phyloP scores from a whole-genome alignment of 1,140 invertebrate genomes.

The Chelonus insularis region DNA sequence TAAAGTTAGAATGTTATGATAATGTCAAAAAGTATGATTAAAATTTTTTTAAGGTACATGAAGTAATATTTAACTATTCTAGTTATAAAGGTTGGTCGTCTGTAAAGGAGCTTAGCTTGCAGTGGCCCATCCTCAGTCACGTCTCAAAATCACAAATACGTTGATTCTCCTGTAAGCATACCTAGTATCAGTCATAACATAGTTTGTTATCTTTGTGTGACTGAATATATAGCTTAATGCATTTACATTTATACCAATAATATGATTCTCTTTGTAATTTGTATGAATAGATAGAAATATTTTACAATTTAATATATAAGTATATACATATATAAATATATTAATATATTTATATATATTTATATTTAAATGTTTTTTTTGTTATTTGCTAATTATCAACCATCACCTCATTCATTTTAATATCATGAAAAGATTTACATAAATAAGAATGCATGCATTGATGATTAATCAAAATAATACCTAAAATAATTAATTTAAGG shows the following conservation, averaged over 20 bases:
- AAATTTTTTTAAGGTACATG: too few relatives aligned
- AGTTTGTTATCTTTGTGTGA: slow-evolving; percentile 10
- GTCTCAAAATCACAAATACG: slow-evolving; percentile 58
- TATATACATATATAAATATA: background rate
- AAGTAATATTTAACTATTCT: too few relatives aligned
- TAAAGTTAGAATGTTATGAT: too few relatives aligned
- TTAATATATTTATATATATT: background rate
- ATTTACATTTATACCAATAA: background rate
- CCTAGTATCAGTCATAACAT: slow-evolving; percentile 45
- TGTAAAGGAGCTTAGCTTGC: slow-evolving; percentile 42
- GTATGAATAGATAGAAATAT: too few relatives aligned
- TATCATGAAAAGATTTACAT: too few relatives aligned
- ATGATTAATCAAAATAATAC: too few relatives aligned
- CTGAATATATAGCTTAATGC: background rate
- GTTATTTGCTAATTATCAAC: slow-evolving; percentile 19
- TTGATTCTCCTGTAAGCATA: slow-evolving; percentile 60
- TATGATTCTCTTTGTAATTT: too few relatives aligned
- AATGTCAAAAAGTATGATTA: too few relatives aligned
- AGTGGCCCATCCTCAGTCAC: slow-evolving; percentile 50
- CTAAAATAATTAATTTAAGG: too few relatives aligned
- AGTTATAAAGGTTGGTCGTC: slow-evolving; percentile 43
- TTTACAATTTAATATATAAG: background rate
- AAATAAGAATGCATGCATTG: too few relatives aligned
- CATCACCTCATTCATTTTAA: slow-evolving; percentile 11
- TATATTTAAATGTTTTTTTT: slow-evolving; percentile 17